Percentiles rank a stretch among this genome's conserved stretches.
These are phyloP conservation scores for Caenorhabditis zanzibari DNA, from an alignment of 2,888 invertebrate species.

Conservation along the genomic window DNA sequence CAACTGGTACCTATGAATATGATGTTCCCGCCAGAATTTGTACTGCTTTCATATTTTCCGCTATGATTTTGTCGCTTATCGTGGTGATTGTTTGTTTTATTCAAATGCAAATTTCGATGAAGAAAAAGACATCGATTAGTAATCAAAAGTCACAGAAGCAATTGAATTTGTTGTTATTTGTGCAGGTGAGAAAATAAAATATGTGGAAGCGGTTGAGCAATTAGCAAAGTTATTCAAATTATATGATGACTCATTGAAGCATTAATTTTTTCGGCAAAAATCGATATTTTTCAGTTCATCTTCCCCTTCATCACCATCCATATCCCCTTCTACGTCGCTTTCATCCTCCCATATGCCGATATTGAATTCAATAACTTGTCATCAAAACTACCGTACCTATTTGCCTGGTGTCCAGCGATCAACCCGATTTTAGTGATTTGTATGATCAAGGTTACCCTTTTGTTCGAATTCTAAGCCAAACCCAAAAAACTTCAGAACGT, in stretches of 20 bases:
- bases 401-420: conserved; percentile 63
- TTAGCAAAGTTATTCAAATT: too few relatives aligned
- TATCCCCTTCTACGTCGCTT: conserved; percentile 60
- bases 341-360: conserved; percentile 46
- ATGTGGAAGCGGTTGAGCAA: not conserved
- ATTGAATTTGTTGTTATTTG: conserved; percentile 35
- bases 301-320: conserved; percentile 61
- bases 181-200: conserved; percentile 10
- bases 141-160: conserved; percentile 45
- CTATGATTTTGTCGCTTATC: conserved; percentile 32
- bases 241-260: too few relatives aligned
- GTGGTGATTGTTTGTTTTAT: conserved; percentile 34
- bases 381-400: conserved; percentile 45
- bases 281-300: conserved; percentile 42
- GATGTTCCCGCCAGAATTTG: conserved; percentile 36
- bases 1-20: conserved; percentile 10
- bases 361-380: conserved; percentile 19
- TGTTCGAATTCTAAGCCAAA: not conserved
- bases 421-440: conserved; percentile 60
- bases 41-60: conserved; percentile 40
- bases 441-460: conserved; percentile 44
- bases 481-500: conserved; percentile 25
- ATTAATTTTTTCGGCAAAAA: not conserved
- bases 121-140: conserved; percentile 30
- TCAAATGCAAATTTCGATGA: conserved; percentile 31